Base-by-base conservation (phyloP, 2,888 invertebrate species). In the Pyrrhosoma nymphula region DNA sequence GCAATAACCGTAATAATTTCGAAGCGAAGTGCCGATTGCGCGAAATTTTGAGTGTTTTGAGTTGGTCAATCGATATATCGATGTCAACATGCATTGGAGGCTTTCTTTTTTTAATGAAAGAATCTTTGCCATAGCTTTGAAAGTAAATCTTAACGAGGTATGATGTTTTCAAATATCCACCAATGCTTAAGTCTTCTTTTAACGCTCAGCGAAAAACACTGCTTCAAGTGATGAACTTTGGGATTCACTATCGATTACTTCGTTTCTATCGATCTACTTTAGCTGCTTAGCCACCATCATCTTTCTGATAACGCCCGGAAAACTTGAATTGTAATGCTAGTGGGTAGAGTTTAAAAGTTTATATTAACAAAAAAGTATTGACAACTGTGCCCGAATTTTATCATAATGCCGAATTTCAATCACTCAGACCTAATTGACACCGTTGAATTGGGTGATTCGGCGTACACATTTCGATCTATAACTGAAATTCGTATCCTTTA, bases 401-500 rank as follows among this genome's bases (percentile, higher is more conserved):
- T 10, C 6, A 55, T 4, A 35, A 93, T 93, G 93, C 69, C 47
- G 18, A 93, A n/a, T 69, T 93, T 47, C 1, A 93, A n/a, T 26
- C 18, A 55, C 4, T 26, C 26, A 35, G 69, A 93, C 16, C n/a
- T 14, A 47, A n/a, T 0, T 75, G 8, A n/a, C 3, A 35, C 47
- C 20, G n/a, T 69, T 1, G 47, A 75, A 69, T 26, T 47, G 2
- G 56, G 30, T 47, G 55, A 91, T 6, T 56, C 91, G 10, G 56
- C 56, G 8, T n/a, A 88, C 75, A 88, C 56, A 56, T 88, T 95
- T 91, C 93, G 95, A 20, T 93, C 93, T 47, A 93, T 88, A 23
- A 23, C 82, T 1, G 95, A 95, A 95, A 95, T 95, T 88, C 95
- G 95, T 95, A 95, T 95, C 95, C 95, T 95, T 95, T 88, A 20